Base-by-base conservation (phyloP, 53 echinoderm and acorn worm species). In the Mesocentrotus franciscanus region DNA sequence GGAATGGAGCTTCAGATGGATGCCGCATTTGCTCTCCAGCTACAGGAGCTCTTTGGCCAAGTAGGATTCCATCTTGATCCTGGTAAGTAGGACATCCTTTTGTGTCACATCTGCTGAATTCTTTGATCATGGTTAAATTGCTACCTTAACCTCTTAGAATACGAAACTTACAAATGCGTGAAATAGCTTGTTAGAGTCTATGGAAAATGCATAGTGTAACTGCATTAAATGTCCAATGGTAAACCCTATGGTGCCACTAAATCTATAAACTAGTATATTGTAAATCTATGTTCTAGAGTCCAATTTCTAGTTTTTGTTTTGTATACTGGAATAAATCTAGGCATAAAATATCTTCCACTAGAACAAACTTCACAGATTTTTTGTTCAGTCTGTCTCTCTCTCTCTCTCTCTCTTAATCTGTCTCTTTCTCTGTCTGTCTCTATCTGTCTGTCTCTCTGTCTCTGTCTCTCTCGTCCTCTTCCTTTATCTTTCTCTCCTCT, bases 21-120 rank as follows among this genome's bases (percentile, higher is more conserved):
- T 84, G 72, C 97, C 26, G 97, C 97, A 33, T 97, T 99, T 95
- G 98, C 97, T n/a, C 97, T 98, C 12, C 98, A 99, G 72, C 97
- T 99, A 56, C 98, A 99, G 95, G 98, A 98, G 90, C 96, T 97
- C 90, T 99, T 99, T 96, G 99, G 99, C 26, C 94, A 97, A 60
- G 97, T 97, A 11, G 96, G 96, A 79, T 97, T 97, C 61, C 92
- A 96, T 93, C 95, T 97, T 11, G 90, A 95, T 49, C 95, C 98
- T 90, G 99, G 99, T 99, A 90, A 95, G 94, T 78, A 55, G 22
- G 35, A 85, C 39, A 18, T 15, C 24, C 11, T 17, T 14, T 18
- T 36, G 49, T 85, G 26, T 8, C 4, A 36, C 30, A 27, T 42
- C 3, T 16, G 8, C 13, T 5, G 9, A 27, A 49, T 22, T 42